These are phyloP conservation scores for Atethmia centrago DNA, from an alignment of 2,888 invertebrate genomes.

Conservation along the genomic window DNA sequence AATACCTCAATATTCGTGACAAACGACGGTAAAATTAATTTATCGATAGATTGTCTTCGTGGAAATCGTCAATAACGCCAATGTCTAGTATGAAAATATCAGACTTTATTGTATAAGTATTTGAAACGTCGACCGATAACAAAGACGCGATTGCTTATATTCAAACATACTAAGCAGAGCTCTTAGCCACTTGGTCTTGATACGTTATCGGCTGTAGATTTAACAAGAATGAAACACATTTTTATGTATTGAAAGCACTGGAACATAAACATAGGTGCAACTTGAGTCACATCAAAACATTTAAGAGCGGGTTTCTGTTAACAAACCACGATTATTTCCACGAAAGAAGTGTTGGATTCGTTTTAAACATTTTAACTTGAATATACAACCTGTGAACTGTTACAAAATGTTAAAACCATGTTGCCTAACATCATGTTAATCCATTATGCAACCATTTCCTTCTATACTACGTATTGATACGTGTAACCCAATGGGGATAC, in stretches of 20 bases:
- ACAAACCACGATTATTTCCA: constrained; percentile 19
- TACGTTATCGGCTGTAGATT: constrained; percentile 68
- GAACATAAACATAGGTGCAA: constrained; percentile 27
- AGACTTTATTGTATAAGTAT: constrained; percentile 52
- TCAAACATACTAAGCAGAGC: constrained; percentile 60
- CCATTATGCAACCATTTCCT: constrained; percentile 17
- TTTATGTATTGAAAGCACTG: constrained; percentile 26
- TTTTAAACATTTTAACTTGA: background rate
- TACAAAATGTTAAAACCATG: constrained; percentile 21
- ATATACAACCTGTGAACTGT: background rate
- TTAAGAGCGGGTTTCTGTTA: constrained; percentile 11
- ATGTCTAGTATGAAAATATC: constrained; percentile 39
- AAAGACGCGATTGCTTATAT: constrained; percentile 65
- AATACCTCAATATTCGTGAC: constrained; percentile 38
- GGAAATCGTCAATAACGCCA: constrained; percentile 39
- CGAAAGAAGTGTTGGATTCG: background rate
- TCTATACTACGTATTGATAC: constrained; percentile 53
- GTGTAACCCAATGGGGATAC: constrained; percentile 64
- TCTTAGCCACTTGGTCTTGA: constrained; percentile 61
- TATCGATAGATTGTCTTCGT: constrained; percentile 44
- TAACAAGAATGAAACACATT: constrained; percentile 52
- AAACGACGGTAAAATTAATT: constrained; percentile 36
- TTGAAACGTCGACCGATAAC: constrained; percentile 68
- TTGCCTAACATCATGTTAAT: constrained; percentile 39
- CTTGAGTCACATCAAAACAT: constrained; percentile 33